These are phyloP conservation scores for Rhineura floridana DNA, from an alignment of 2,113 vertebrate species.

Conservation along the genomic window DNA sequence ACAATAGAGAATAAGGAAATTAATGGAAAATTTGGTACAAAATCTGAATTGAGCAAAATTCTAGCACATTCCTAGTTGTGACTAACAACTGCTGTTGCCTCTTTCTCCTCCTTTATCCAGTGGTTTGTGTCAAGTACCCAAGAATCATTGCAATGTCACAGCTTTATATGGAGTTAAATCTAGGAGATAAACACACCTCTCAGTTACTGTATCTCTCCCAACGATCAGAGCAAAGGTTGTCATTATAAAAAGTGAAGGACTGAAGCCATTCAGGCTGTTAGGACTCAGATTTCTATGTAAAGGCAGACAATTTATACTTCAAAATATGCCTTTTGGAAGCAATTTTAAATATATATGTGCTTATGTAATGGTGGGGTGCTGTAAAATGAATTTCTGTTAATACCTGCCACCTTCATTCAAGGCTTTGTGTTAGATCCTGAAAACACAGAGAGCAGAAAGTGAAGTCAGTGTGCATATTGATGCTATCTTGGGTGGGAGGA, in stretches of 20 bases:
- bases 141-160: background rate
- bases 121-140: no score
- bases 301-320: background rate
- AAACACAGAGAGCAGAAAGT: background rate
- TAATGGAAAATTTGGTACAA: no score
- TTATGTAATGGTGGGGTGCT: background rate
- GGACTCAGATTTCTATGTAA: background rate
- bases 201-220: background rate
- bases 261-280: background rate
- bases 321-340: conserved; percentile 18
- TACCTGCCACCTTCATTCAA: background rate
- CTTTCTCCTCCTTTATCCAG: no score
- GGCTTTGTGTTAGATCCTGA: background rate
- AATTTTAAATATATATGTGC: background rate
- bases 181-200: background rate
- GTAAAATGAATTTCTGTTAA: conserved; percentile 9
- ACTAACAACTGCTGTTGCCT: no score
- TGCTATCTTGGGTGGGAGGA: background rate
- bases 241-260: background rate
- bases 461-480: conserved; percentile 2
- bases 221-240: background rate
- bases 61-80: no score
- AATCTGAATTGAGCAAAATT: no score
- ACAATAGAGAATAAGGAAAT: no score
- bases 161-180: background rate